A percentile compares a stretch with the other conserved stretches of the same genome.
phyloP scores from a whole-genome alignment of 2,888 invertebrate species.

The Machimus rusticus region DNA sequence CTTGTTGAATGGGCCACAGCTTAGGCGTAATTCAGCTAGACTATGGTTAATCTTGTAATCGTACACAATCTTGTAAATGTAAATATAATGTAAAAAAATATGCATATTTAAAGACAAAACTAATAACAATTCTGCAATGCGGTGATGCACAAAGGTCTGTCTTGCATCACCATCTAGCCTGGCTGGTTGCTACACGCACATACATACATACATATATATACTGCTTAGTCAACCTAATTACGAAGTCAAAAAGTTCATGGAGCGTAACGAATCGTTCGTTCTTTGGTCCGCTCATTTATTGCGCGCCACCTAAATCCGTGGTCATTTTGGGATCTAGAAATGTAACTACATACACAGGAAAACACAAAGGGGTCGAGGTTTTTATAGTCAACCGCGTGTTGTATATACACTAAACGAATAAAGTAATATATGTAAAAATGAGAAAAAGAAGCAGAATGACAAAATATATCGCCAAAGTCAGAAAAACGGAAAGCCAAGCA shows the following conservation, averaged over 20 bases:
- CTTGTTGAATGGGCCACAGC: neutral
- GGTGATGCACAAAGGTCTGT: neutral
- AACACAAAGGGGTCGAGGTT: conserved; percentile 8
- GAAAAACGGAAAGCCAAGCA: neutral
- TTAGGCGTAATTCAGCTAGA: neutral
- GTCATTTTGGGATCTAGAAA: neutral
- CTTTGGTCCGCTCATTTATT: conserved; percentile 14
- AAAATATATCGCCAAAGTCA: neutral
- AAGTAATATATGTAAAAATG: conserved; percentile 9
- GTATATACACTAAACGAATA: neutral
- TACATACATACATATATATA: neutral
- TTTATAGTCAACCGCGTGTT: neutral
- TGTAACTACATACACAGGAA: neutral
- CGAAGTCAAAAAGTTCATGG: conserved; percentile 48
- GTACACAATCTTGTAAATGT: neutral
- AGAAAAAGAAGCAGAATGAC: neutral
- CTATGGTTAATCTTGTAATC: neutral
- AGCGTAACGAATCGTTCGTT: conserved; percentile 48
- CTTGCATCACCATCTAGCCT: neutral
- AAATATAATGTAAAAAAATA: neutral
- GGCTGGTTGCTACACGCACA: neutral
- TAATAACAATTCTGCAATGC: neutral
- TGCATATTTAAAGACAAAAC: neutral
- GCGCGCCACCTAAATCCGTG: neutral
- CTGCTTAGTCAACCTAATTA: conserved; percentile 47